These are phyloP conservation scores for Halcyon senegalensis DNA, from an alignment of 2,113 vertebrate genomes.

Conservation along the genomic window DNA sequence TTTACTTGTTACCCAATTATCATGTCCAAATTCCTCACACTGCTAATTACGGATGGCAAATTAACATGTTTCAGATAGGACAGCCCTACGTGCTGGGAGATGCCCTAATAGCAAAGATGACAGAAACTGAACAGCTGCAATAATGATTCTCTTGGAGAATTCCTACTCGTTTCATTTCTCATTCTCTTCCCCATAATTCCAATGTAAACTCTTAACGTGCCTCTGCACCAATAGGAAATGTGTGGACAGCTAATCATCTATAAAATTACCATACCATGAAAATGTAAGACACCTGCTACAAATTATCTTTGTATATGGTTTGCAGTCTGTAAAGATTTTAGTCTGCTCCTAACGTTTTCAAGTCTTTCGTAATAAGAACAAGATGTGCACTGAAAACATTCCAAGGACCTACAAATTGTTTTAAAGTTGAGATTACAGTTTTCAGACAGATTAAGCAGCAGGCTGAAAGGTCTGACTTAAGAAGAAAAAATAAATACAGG, in stretches of 20 bases:
- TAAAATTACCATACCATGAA: conserved; percentile 64
- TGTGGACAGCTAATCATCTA: conserved; percentile 55
- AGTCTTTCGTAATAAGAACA: conserved; percentile 70
- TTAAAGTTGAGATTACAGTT: conserved; percentile 65
- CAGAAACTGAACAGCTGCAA: conserved; percentile 32
- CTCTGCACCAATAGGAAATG: conserved; percentile 62
- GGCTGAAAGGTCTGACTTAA: conserved; percentile 48
- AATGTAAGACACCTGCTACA: conserved; percentile 69
- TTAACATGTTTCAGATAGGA: conserved; percentile 50
- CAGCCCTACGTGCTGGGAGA: conserved; percentile 29
- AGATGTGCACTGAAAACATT: conserved; percentile 67
- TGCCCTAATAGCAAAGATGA: conserved; percentile 8
- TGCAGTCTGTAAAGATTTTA: conserved; percentile 59
- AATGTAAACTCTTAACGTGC: conserved; percentile 16
- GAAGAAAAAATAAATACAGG: conserved; percentile 45
- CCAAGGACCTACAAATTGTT: conserved; percentile 63
- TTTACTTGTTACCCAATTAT: conserved; percentile 48
- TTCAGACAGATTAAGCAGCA: conserved; percentile 62
- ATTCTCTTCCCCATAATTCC: conserved; percentile 39
- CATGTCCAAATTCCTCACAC: conserved; percentile 54
- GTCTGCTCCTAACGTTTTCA: conserved; percentile 59
- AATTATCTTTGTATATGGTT: conserved; percentile 64
- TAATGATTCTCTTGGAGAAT: conserved; percentile 35
- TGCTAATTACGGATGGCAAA: conserved; percentile 40
- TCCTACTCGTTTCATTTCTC: not conserved